Base-by-base conservation (phyloP, 2,797 vertebrate species). In the Pempheris klunzingeri region DNA sequence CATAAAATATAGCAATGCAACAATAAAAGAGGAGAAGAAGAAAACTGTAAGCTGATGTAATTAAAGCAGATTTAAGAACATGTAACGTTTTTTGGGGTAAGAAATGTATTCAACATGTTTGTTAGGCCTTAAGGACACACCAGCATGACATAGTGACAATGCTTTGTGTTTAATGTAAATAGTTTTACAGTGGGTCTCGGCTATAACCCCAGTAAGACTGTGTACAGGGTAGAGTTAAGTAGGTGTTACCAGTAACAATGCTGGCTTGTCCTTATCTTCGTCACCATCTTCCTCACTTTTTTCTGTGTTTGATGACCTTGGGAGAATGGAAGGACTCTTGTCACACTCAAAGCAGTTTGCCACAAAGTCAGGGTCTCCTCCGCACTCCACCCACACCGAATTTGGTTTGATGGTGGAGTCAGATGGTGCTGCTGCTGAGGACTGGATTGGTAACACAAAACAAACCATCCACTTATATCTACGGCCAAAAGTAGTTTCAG, bases 341-440 rank as follows among this genome's bases (percentile, higher is more conserved):
- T 80, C 68, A 24, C 20, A 41, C 59, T 90, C 88, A 22, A 88
- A 92, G 80, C 86, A 91, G 58, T 85, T 90, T 11, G 62, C 82
- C 77, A 89, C 54, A 71, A 93, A 92, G 50, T 66, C 79, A 11
- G 84, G 63, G 61, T 93, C 92, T 8, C 66, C 90, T 71, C 83
- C 81, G 60, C 93, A 93, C 83, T 95, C 94, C 18, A 28, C 82
- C 93, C 92, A 95, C 74, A 94, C 85, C 8, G 94, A 95, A 11
- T 81, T 74, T 24, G 87, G 70, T 77, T 80, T 80, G 60, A 64
- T 26, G 22, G 71, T n/a, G 32, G 74, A 49, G 44, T 77, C 61
- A n/a, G 66, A 22, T 34, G 61, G 46, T 6, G 26, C 59, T 47
- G 63, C 63, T 49, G 72, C 39, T 17, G 55, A 30, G 12, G 83